Evolutionary conservation across 2,113 vertebrate species (phyloP).

Genomic region (Lepisosteus oculatus): DNA sequence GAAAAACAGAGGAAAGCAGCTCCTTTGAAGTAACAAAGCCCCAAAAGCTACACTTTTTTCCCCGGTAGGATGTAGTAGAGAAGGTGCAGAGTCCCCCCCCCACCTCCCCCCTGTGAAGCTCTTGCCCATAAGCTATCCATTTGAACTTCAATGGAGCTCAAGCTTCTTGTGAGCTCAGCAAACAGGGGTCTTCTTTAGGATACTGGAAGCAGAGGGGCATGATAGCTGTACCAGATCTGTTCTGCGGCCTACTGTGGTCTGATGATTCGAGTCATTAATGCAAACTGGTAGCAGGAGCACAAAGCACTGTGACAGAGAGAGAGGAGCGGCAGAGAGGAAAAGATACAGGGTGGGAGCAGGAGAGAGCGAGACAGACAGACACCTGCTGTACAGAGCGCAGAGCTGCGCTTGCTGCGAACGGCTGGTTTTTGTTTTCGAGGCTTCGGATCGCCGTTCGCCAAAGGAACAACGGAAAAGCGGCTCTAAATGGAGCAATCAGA

Average conservation of each 20-base stretch:
- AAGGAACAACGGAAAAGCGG: slow-evolving; percentile 20
- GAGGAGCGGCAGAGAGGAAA: slow-evolving; percentile 33
- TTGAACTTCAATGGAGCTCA: slow-evolving; percentile 68
- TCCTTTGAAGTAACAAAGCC: slow-evolving; percentile 35
- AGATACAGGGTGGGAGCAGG: slow-evolving; percentile 14
- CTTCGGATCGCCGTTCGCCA: background rate
- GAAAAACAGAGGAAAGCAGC: slow-evolving; percentile 42
- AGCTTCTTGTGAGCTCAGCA: slow-evolving; percentile 67
- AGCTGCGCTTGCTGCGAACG: background rate
- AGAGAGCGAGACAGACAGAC: slow-evolving; percentile 19
- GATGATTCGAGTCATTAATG: slow-evolving; percentile 65
- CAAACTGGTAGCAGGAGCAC: slow-evolving; percentile 44
- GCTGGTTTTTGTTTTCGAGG: background rate
- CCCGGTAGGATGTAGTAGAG: slow-evolving; percentile 49
- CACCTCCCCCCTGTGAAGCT: slow-evolving; percentile 45
- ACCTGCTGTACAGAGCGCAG: slow-evolving; percentile 34
- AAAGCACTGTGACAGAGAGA: slow-evolving; percentile 2
- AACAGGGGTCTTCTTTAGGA: slow-evolving; percentile 58
- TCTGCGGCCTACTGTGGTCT: slow-evolving; percentile 64
- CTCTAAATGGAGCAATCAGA: slow-evolving; percentile 16
- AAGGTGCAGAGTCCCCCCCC: slow-evolving; percentile 39
- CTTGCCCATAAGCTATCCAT: slow-evolving; percentile 67
- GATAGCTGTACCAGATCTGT: slow-evolving; percentile 64
- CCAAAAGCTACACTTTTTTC: slow-evolving; percentile 50
- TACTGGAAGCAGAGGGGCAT: slow-evolving; percentile 63